Evolutionary conservation across 2,113 vertebrate genomes (phyloP).

Genomic region (Serinus canaria): DNA sequence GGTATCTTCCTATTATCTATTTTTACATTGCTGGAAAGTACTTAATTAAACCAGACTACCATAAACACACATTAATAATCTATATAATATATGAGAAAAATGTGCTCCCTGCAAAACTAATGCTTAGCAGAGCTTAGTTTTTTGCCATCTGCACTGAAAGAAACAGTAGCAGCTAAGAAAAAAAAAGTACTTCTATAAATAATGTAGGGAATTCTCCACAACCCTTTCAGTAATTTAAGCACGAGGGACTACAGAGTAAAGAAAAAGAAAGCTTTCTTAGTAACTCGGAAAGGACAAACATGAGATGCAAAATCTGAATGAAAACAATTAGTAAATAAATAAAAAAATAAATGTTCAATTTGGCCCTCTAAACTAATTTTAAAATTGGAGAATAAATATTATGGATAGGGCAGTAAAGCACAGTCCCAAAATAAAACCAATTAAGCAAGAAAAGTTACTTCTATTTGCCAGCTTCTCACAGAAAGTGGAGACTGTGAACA

Average conservation of each 20-base stretch:
- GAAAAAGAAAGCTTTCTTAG: neutral
- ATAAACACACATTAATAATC: neutral
- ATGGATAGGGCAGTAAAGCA: neutral
- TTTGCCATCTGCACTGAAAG: neutral
- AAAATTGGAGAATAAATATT: constrained; percentile 8
- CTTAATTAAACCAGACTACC: neutral
- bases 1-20: neutral
- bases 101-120: neutral
- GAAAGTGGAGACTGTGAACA: constrained; percentile 33
- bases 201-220: neutral
- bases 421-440: constrained; percentile 39
- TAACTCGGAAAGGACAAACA: neutral
- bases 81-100: neutral
- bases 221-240: neutral
- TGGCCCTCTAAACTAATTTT: neutral
- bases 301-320: neutral
- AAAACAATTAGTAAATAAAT: neutral
- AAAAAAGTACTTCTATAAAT: constrained; percentile 10
- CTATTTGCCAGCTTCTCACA: constrained; percentile 43
- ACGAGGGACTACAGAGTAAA: neutral
- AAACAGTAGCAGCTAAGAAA: neutral
- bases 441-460: constrained; percentile 51
- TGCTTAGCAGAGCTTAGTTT: neutral
- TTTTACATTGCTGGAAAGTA: neutral
- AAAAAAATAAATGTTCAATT: neutral